phyloP scores from a whole-genome alignment of 2,113 vertebrate genomes.

The Eretmochelys imbricata region DNA sequence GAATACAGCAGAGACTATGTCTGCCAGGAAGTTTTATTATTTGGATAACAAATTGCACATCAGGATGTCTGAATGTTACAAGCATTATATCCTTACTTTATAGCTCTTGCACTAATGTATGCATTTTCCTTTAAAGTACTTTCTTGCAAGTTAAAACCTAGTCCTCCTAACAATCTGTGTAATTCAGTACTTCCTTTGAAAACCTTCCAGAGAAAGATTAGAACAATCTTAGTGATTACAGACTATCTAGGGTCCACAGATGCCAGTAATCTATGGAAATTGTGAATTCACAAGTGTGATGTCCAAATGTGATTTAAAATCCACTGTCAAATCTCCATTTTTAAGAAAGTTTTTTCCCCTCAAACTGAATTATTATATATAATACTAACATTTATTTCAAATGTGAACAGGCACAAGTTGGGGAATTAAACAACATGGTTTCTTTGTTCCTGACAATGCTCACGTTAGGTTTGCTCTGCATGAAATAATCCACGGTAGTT shows the following conservation, averaged over 20 bases:
- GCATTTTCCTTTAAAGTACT: constrained; percentile 62
- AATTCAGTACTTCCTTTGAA: constrained; percentile 77
- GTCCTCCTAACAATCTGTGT: constrained; percentile 61
- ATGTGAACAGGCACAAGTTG: neutral
- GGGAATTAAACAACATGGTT: neutral
- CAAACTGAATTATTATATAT: neutral
- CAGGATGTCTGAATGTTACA: constrained; percentile 42
- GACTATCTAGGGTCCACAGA: constrained; percentile 73
- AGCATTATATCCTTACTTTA: constrained; percentile 39
- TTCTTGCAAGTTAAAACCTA: constrained; percentile 68
- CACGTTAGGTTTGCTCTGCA: neutral
- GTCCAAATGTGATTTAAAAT: constrained; percentile 72
- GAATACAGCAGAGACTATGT: neutral
- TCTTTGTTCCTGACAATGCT: neutral
- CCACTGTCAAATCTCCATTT: constrained; percentile 48
- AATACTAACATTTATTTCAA: neutral
- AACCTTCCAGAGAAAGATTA: constrained; percentile 75
- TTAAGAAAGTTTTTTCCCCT: neutral
- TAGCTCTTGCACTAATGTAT: constrained; percentile 63
- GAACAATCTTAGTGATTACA: constrained; percentile 75
- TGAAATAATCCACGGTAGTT: constrained; percentile 41
- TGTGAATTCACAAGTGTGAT: constrained; percentile 69
- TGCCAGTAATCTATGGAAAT: constrained; percentile 73
- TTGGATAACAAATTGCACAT: constrained; percentile 26
- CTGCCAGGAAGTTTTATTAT: constrained; percentile 30